Conservation (phyloP, 2,113 vertebrate species). For the Cacatua alba region DNA sequence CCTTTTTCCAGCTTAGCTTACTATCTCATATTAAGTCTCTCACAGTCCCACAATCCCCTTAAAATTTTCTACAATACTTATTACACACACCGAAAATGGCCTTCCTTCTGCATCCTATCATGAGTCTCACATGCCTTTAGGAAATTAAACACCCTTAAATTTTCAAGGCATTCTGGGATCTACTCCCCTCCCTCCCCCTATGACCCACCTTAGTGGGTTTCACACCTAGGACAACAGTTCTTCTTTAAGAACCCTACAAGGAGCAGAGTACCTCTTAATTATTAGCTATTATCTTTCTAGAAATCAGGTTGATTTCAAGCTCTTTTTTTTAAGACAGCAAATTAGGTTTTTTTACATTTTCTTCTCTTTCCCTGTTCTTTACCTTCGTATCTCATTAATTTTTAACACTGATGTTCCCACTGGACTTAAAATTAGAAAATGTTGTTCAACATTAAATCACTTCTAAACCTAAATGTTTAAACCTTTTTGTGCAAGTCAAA, state of each 20-base stretch:
- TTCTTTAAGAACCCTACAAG: background rate
- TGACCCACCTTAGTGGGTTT: background rate
- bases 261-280: background rate
- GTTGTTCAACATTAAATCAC: background rate
- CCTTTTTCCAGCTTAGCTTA: background rate
- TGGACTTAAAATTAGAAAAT: background rate
- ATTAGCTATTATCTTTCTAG: background rate
- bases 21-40: background rate
- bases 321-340: background rate
- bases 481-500: background rate
- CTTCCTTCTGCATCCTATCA: background rate
- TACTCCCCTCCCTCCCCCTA: accelerated
- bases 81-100: background rate
- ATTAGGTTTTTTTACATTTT: background rate
- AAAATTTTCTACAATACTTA: background rate
- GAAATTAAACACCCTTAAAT: background rate
- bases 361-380: background rate
- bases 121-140: background rate
- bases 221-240: background rate
- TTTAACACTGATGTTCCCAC: background rate
- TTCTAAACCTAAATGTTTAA: background rate
- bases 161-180: background rate
- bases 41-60: background rate
- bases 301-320: background rate
- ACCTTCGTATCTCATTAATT: background rate